These are phyloP conservation scores for Argyresthia goedartella DNA, from an alignment of 2,888 invertebrate species.

Conservation along the genomic window DNA sequence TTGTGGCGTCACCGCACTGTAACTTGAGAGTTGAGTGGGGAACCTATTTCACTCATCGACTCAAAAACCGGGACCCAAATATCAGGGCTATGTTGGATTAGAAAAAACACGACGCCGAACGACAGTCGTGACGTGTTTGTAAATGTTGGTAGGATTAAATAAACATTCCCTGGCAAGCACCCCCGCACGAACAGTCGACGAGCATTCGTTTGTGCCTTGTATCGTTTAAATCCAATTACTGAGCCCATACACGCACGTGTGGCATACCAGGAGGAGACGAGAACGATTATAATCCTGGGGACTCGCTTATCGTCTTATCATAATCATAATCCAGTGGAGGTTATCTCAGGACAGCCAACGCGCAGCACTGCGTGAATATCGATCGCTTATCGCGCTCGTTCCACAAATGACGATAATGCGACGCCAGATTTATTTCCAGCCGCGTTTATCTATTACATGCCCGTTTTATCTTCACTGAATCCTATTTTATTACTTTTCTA, in stretches of 20 bases:
- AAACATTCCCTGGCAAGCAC: slow-evolving; percentile 18
- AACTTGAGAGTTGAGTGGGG: slow-evolving; percentile 36
- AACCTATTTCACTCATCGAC: slow-evolving; percentile 51
- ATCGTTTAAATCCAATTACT: slow-evolving; percentile 42
- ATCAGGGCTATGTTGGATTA: slow-evolving; percentile 19
- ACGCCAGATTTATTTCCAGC: background rate
- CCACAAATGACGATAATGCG: background rate
- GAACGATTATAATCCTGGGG: background rate
- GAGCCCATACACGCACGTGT: slow-evolving; percentile 41
- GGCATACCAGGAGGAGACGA: slow-evolving; percentile 17
- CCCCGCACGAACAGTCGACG: slow-evolving; percentile 33
- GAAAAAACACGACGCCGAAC: slow-evolving; percentile 24
- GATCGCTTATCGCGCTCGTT: background rate
- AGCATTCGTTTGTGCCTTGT: slow-evolving; percentile 34
- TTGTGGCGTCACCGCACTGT: slow-evolving; percentile 8
- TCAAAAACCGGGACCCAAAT: slow-evolving; percentile 13
- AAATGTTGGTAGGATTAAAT: slow-evolving; percentile 44
- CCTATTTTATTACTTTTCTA: background rate
- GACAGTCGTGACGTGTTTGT: slow-evolving; percentile 48
- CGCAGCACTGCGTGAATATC: background rate
- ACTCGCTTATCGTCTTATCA: background rate
- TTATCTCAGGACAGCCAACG: background rate
- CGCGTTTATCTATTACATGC: background rate
- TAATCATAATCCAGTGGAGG: background rate
- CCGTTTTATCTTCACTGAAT: background rate